A percentile compares a stretch with the other conserved stretches of the same genome.
phyloP scores from a whole-genome alignment of 2,797 vertebrate genomes.

The Myripristis murdjan region DNA sequence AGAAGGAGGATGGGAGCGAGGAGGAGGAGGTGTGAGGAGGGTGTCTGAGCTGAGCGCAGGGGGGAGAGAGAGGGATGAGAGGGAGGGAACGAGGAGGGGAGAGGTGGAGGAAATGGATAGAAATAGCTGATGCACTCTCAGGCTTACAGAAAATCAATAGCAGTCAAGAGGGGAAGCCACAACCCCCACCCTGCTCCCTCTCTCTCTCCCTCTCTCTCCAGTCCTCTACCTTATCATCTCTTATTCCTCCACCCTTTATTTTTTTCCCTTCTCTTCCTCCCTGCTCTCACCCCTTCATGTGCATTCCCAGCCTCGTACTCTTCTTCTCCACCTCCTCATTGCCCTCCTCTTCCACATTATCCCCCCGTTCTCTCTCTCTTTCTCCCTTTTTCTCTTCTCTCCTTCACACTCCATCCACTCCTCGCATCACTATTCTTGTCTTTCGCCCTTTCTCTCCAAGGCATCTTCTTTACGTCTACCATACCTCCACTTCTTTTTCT shows the following conservation, averaged over 20 bases:
- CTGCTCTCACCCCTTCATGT: constrained; percentile 45
- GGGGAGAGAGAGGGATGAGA: constrained; percentile 38
- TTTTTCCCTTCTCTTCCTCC: constrained; percentile 39
- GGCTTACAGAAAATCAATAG: constrained; percentile 88
- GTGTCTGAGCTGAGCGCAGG: constrained; percentile 60
- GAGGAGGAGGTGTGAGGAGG: constrained; percentile 66
- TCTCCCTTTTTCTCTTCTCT: background rate
- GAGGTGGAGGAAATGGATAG: constrained; percentile 85
- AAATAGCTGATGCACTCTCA: constrained; percentile 88
- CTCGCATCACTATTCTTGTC: constrained; percentile 19
- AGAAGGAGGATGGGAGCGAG: constrained; percentile 49
- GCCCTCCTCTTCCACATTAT: constrained; percentile 20
- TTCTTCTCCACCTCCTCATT: constrained; percentile 33
- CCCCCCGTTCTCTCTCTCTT: background rate
- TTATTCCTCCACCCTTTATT: constrained; percentile 45
- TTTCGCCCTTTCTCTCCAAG: constrained; percentile 20
- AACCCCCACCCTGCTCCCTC: constrained; percentile 69
- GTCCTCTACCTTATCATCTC: constrained; percentile 19
- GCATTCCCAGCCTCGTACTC: constrained; percentile 45
- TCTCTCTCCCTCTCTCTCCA: constrained; percentile 18
- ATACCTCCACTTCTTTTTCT: background rate
- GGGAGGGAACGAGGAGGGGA: constrained; percentile 37
- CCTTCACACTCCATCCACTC: constrained; percentile 32
- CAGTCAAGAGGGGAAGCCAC: constrained; percentile 83
- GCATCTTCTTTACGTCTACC: background rate